Percentiles rank a stretch among this genome's conserved stretches.
Conservation (phyloP, 2,888 invertebrate genomes). For the Agonum fuliginosum region DNA sequence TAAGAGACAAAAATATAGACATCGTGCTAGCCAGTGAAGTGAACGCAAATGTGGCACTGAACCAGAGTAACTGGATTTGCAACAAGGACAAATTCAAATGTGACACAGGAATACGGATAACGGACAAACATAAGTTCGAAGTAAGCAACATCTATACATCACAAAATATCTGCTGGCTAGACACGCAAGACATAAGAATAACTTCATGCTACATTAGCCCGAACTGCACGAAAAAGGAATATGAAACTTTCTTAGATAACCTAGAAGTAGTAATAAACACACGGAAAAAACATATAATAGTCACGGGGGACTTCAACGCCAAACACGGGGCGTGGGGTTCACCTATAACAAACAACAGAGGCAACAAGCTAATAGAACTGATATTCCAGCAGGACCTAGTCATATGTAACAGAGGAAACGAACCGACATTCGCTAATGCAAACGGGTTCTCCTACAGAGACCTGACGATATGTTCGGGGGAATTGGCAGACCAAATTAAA, state of each 20-base stretch:
- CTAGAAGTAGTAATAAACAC: neutral
- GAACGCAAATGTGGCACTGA: neutral
- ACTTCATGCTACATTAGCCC: neutral
- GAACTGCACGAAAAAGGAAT: neutral
- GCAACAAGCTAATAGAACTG: slow-evolving; percentile 21
- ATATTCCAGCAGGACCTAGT: neutral
- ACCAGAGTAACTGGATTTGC: neutral
- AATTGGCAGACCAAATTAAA: neutral
- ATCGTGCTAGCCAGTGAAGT: neutral
- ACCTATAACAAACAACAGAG: slow-evolving; percentile 9
- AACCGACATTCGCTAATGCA: neutral
- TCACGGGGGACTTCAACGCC: slow-evolving; percentile 55
- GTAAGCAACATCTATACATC: neutral
- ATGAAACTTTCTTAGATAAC: neutral
- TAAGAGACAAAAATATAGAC: neutral
- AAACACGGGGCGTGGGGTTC: too few species aligned
- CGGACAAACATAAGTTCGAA: neutral
- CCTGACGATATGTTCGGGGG: neutral
- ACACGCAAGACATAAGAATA: neutral
- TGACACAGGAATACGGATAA: neutral
- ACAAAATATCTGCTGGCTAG: neutral
- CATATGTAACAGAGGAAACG: neutral
- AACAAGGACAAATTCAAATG: neutral
- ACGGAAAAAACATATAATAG: neutral
- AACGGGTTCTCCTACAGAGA: slow-evolving; percentile 29